A percentile compares a stretch with the other conserved stretches of the same genome.
phyloP scores from a whole-genome alignment of 2,888 invertebrate species.

The Leptopilina drosophilae region DNA sequence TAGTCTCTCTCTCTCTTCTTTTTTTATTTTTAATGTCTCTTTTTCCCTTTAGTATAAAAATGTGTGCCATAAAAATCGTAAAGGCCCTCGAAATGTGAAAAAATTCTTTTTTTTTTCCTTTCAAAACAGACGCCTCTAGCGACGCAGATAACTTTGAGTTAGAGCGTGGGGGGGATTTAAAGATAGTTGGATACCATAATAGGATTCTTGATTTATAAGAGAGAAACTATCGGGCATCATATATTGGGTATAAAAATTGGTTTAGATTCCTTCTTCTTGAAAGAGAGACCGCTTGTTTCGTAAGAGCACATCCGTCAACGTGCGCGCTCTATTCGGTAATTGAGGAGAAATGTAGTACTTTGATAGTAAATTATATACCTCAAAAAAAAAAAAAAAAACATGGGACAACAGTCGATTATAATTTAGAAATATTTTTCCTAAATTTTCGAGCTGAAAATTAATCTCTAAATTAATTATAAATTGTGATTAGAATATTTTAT shows the following conservation, averaged over 20 bases:
- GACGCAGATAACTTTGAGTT: constrained; percentile 5
- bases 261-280: constrained; percentile 8
- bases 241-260: neutral
- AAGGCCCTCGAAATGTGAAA: constrained; percentile 19
- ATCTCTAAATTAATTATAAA: no score
- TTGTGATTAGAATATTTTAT: no score
- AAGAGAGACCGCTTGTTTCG: neutral
- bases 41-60: no score
- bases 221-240: constrained; percentile 2
- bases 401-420: neutral
- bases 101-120: constrained; percentile 10
- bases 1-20: constrained; percentile 24
- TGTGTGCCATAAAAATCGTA: constrained; percentile 6
- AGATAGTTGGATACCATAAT: constrained; percentile 12
- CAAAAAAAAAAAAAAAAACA: no score
- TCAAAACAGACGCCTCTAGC: constrained; percentile 25
- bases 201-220: constrained; percentile 22
- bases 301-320: neutral
- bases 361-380: no score
- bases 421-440: no score
- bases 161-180: neutral
- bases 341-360: neutral
- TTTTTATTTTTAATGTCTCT: constrained; percentile 7
- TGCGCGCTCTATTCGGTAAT: neutral
- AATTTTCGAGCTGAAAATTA: no score